Conservation (phyloP, 2,113 vertebrate species). For the Corythoichthys haematopterus region DNA sequence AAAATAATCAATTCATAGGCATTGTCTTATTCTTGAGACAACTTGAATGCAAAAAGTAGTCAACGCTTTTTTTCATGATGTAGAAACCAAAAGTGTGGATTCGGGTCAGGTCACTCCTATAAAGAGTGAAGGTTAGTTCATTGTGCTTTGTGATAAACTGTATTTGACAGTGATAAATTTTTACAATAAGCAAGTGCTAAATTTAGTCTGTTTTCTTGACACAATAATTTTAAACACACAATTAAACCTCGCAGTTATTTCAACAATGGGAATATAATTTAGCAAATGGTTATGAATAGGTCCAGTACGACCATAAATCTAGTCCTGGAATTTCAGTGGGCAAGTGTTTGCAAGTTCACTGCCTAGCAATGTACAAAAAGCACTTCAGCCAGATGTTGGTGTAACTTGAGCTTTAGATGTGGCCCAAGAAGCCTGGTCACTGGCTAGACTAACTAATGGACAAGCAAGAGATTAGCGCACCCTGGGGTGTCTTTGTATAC, state of each 20-base stretch:
- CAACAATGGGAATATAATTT: slow-evolving; percentile 8
- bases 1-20: background rate
- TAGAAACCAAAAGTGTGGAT: background rate
- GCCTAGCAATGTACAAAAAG: slow-evolving; percentile 3
- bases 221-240: background rate
- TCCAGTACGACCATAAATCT: background rate
- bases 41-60: background rate
- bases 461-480: slow-evolving; percentile 63
- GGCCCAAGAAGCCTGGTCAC: slow-evolving; percentile 28
- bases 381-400: slow-evolving; percentile 41
- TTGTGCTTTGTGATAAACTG: background rate
- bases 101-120: background rate
- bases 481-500: slow-evolving; percentile 52
- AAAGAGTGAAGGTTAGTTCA: background rate
- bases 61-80: background rate
- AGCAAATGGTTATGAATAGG: slow-evolving; percentile 8
- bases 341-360: slow-evolving; percentile 7
- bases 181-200: background rate
- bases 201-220: background rate
- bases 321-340: slow-evolving; percentile 10
- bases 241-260: background rate
- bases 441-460: slow-evolving; percentile 58
- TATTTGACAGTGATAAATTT: background rate
- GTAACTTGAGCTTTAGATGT: slow-evolving; percentile 36
- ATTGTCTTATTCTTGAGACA: background rate